Base-by-base conservation (phyloP, 2,797 vertebrate genomes). In the Enteromius radiatus region DNA sequence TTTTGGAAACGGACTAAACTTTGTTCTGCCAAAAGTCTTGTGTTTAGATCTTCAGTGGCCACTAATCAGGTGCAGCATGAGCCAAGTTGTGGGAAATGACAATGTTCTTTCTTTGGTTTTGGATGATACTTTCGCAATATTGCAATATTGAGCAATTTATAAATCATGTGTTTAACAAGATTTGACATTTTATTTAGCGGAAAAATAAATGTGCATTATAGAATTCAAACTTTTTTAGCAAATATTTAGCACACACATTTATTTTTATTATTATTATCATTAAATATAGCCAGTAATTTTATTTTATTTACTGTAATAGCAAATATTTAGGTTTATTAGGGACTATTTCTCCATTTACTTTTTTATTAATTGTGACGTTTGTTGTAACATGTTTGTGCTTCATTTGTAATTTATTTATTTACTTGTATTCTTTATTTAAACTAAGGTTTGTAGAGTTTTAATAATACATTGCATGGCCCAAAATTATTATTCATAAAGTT, bases 41-140 rank as follows among this genome's bases (percentile, higher is more conserved):
- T 63, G 45, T 65, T 82, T 45, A 54, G 12, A 82, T 38, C 33
- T 65, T 74, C 45, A n/a, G 45, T 67, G 45, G 6, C 31, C 61
- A 56, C 26, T 69, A 56, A 23, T 54, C 17, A 21, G 47, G 33
- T 41, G 47, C 47, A 19, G 28, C 43, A 80, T 67, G 8, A 82
- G 63, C 80, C 23, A 15, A 23, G 33, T 10, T 4, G 0, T 4
- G 8, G 1, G 14, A 9, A 23, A 38, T 21, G 8, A 12, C 4
- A n/a, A 1, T 4, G 33, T 12, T 38, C 17, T 26, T 45, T 61
- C 23, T 56, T 41, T 26, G 45, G 17, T 33, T 70, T 52, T 52
- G 45, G 15, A 54, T 36, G 19, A 52, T 47, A 26, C 43, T 69
- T 67, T 69, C 67, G 15, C 45, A 17, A 69, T 45, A n/a, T 4